These are phyloP conservation scores for Mola mola DNA, from an alignment of 2,113 vertebrate genomes.

Conservation along the genomic window DNA sequence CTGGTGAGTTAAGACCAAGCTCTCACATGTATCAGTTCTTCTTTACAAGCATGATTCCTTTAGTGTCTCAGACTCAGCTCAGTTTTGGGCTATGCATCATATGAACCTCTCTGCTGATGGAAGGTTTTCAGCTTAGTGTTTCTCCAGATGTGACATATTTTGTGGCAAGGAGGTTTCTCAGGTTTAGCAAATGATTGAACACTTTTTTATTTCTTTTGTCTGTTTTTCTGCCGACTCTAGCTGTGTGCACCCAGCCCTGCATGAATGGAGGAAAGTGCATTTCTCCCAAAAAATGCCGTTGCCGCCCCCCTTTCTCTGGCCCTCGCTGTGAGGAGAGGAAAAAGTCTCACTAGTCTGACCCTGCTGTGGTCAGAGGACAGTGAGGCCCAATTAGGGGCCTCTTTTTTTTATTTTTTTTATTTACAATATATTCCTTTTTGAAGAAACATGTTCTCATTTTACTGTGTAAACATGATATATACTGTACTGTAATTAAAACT, in stretches of 20 bases:
- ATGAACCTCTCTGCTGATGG: not conserved
- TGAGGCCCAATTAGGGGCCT: not conserved
- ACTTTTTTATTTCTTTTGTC: not conserved
- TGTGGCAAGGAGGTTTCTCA: not conserved
- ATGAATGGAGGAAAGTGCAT: slow-evolving; percentile 88
- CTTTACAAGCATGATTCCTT: too few relatives aligned
- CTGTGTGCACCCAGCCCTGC: slow-evolving; percentile 84
- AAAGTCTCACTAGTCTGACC: slow-evolving; percentile 66
- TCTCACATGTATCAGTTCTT: not conserved
- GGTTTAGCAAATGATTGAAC: not conserved
- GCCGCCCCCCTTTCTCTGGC: slow-evolving; percentile 80
- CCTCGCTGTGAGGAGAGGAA: slow-evolving; percentile 82
- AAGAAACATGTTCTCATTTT: slow-evolving; percentile 14
- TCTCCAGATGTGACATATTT: slow-evolving; percentile 38
- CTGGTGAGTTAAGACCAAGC: slow-evolving; percentile 74
- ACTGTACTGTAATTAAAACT: slow-evolving; percentile 35
- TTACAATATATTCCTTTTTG: too few relatives aligned
- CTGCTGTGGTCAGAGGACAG: slow-evolving; percentile 22
- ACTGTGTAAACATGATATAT: slow-evolving; percentile 29
- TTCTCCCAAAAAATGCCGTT: slow-evolving; percentile 84
- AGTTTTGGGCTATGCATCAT: too few relatives aligned
- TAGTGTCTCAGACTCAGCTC: too few relatives aligned
- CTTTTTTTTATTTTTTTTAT: not conserved
- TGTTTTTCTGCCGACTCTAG: slow-evolving; percentile 67
- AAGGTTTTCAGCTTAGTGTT: not conserved